Evolutionary conservation across 2,113 vertebrate genomes (phyloP).

Genomic region (Herpailurus yagouaroundi): DNA sequence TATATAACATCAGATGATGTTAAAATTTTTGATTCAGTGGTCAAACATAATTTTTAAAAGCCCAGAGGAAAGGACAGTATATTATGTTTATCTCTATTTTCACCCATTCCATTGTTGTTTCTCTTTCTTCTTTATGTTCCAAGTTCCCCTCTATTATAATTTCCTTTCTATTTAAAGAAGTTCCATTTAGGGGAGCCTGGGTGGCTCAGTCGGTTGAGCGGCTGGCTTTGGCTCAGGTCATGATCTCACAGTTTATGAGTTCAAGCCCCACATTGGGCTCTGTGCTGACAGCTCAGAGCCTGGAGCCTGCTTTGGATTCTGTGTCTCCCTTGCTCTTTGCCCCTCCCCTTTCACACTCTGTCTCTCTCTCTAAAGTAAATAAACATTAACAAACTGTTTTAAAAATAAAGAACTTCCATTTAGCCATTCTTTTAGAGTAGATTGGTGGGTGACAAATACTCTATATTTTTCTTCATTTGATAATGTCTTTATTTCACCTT

Average conservation of each 20-base stretch:
- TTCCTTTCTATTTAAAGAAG: neutral
- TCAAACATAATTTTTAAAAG: neutral
- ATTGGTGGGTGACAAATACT: neutral
- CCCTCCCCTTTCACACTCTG: too few species aligned
- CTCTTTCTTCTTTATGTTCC: neutral
- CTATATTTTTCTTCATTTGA: neutral
- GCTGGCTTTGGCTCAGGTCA: too few species aligned
- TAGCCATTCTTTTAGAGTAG: neutral
- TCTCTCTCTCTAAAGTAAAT: too few species aligned
- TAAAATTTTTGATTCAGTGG: neutral
- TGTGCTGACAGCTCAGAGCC: too few species aligned
- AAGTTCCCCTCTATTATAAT: neutral
- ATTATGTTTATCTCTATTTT: neutral
- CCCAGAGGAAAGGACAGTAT: neutral
- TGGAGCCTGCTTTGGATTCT: too few species aligned
- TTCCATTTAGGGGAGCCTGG: neutral
- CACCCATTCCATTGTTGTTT: neutral
- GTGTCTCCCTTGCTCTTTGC: too few species aligned
- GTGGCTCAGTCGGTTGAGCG: too few species aligned
- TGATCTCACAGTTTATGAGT: too few species aligned
- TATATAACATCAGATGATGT: neutral
- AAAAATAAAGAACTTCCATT: neutral
- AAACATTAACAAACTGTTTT: too few species aligned
- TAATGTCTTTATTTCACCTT: neutral
- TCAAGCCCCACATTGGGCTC: too few species aligned